Evolutionary conservation across 2,113 vertebrate genomes (phyloP).

Genomic region (Grantiella picta): DNA sequence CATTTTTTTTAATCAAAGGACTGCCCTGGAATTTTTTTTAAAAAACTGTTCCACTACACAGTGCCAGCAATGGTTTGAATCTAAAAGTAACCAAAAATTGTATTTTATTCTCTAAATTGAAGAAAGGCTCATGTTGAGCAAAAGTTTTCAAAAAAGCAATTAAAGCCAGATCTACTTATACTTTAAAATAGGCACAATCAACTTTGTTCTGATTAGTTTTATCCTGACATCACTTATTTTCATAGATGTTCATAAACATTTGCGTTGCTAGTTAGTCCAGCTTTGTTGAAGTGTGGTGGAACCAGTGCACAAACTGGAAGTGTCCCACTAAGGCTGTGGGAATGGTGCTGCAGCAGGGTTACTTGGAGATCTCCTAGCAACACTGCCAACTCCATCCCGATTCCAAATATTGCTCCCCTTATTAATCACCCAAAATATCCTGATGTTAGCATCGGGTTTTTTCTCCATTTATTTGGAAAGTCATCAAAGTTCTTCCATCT

Average conservation of each 20-base stretch:
- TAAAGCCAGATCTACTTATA: not conserved
- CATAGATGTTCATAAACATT: not conserved
- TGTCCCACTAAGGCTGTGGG: not conserved
- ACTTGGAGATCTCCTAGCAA: not conserved
- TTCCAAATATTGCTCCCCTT: not conserved
- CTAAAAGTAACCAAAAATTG: not conserved
- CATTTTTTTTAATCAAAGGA: not conserved
- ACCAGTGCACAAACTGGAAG: not conserved
- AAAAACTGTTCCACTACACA: not conserved
- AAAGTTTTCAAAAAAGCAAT: not conserved
- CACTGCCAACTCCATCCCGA: not conserved
- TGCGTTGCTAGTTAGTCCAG: not conserved
- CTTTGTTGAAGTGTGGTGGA: not conserved
- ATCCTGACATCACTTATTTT: not conserved
- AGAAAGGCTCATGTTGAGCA: not conserved
- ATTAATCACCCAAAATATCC: not conserved
- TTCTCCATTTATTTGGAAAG: not conserved
- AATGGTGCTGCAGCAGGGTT: fast-evolving
- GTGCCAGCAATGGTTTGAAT: constrained; percentile 14
- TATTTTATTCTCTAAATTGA: not conserved
- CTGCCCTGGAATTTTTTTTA: not conserved
- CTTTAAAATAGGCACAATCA: not conserved
- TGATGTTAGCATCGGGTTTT: not conserved
- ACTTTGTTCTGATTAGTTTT: constrained; percentile 8
- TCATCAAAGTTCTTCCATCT: not conserved